Base-by-base conservation (phyloP, 2,113 vertebrate species). In the Cisticola juncidis region DNA sequence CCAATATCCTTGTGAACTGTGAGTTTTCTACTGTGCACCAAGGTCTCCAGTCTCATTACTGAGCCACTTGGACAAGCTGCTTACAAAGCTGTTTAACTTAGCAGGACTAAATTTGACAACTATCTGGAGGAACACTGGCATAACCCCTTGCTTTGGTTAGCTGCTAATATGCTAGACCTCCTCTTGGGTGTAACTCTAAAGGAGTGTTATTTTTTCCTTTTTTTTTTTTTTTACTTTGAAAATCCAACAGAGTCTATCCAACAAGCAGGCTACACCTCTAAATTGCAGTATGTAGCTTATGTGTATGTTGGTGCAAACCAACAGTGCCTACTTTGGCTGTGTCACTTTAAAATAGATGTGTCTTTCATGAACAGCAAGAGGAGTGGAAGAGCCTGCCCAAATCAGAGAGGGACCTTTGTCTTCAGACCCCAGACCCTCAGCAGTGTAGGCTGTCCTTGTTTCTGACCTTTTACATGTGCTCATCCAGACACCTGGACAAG, bases 391-490 rank as follows among this genome's bases (percentile, higher is more conserved):
- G 88, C 44, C 42, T 94, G 83, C 45, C 11, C 23, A 81, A 86
- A 29, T 36, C 60, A 86, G 65, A 77, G 94, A 94, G 54, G 35
- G 28, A 74, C 7, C 57, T 93, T 92, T 61, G 60, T 88, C 40
- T 90, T 91, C 78, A 80, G 57, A 81, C 64, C 56, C 44, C 90
- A 91, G 51, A 88, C 74, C 35, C 92, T 83, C 74, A 87, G 81
- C 29, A 14, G 70, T 97, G 95, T 96, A 93, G 96, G 88, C 92
- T 95, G 87, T 94, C 97, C 88, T 88, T 96, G 69, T 86, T 96
- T 94, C 97, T 97, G 95, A 97, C 88, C 62, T 95, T 92, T 96
- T 91, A 93, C 95, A 95, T 85, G 76, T 88, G 90, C 94, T 96
- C 76, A 81, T 88, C 86, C 91, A 93, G 97, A 97, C 96, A 98